These are phyloP conservation scores for Babyrousa celebensis DNA, from an alignment of 2,797 vertebrate genomes.

Conservation along the genomic window DNA sequence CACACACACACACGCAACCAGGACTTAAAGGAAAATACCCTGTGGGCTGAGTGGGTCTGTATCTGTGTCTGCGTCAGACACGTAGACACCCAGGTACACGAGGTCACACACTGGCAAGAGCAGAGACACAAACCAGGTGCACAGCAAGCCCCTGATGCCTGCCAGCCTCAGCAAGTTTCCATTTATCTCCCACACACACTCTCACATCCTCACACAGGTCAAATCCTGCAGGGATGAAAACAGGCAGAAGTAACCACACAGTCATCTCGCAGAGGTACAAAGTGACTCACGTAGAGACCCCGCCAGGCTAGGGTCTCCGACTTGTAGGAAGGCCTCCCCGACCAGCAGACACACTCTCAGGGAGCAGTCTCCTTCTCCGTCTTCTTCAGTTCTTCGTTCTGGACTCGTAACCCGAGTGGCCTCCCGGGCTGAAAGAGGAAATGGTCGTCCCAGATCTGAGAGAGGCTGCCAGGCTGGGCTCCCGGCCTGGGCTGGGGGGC, in stretches of 20 bases:
- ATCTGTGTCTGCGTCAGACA: not conserved
- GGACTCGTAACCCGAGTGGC: conserved; percentile 64
- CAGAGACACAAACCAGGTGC: not conserved
- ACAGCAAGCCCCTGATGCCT: not conserved
- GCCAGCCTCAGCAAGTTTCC: not conserved
- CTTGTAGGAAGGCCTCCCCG: not conserved
- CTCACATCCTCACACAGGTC: conserved; percentile 3
- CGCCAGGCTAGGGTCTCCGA: not conserved
- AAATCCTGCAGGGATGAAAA: not conserved
- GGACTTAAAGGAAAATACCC: not conserved
- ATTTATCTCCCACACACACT: not conserved
- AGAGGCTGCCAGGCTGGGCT: conserved; percentile 73
- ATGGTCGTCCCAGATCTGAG: conserved; percentile 57
- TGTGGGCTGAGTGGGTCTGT: not conserved
- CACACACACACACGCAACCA: not conserved
- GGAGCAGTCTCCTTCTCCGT: not conserved
- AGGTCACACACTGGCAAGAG: not conserved
- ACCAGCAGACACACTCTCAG: not conserved
- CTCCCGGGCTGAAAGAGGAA: conserved; percentile 71
- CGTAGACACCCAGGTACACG: not conserved
- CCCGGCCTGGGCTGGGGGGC: not conserved
- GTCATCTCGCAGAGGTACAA: not conserved
- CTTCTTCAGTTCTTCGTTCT: not conserved
- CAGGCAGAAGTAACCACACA: not conserved
- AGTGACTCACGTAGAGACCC: not conserved